Percentiles rank a stretch among this genome's conserved stretches.
Evolutionary conservation across 2,888 invertebrate genomes (phyloP).

Genomic region (Drosophila mercatorum): DNA sequence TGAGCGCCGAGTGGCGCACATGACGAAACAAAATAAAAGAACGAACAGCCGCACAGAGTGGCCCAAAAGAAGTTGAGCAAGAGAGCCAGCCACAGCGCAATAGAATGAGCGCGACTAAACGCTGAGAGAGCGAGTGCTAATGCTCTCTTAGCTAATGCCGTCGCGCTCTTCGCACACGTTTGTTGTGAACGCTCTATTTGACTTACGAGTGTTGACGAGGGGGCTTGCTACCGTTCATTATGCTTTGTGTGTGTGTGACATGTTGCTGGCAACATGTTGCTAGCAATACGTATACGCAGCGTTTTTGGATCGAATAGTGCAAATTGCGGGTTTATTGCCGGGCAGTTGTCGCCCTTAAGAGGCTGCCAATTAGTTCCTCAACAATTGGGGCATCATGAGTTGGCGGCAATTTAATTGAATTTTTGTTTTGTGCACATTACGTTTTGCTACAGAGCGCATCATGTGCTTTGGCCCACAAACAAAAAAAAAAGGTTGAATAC

Average conservation of each 20-base stretch:
- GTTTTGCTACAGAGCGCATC: constrained; percentile 17
- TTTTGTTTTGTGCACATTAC: constrained; percentile 2
- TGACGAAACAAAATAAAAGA: constrained; percentile 41
- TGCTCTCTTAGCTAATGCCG: constrained; percentile 34
- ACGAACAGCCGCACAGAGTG: constrained; percentile 52
- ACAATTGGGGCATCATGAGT: constrained; percentile 54
- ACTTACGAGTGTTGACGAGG: not conserved
- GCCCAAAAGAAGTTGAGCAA: constrained; percentile 60
- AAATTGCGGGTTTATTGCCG: constrained; percentile 31
- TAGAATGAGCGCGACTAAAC: not conserved
- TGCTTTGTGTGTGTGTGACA: not conserved
- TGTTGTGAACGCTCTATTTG: constrained; percentile 12
- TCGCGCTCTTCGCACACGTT: constrained; percentile 35
- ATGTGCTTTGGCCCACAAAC: constrained; percentile 26
- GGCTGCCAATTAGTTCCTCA: constrained; percentile 25
- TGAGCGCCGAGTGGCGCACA: constrained; percentile 41
- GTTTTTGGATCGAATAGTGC: constrained; percentile 23
- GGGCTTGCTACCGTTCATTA: not conserved
- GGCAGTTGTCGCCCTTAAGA: constrained; percentile 8
- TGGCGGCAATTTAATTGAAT: constrained; percentile 22
- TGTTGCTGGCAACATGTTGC: constrained; percentile 52
- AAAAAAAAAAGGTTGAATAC: not conserved
- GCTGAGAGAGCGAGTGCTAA: not conserved
- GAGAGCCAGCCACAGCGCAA: constrained; percentile 14
- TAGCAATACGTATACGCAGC: constrained; percentile 59